Evolutionary conservation across 1,140 invertebrate genomes (phyloP), one percentile per base, ranked within the genome.

Genomic region (Aphelenchoides besseyi): DNA sequence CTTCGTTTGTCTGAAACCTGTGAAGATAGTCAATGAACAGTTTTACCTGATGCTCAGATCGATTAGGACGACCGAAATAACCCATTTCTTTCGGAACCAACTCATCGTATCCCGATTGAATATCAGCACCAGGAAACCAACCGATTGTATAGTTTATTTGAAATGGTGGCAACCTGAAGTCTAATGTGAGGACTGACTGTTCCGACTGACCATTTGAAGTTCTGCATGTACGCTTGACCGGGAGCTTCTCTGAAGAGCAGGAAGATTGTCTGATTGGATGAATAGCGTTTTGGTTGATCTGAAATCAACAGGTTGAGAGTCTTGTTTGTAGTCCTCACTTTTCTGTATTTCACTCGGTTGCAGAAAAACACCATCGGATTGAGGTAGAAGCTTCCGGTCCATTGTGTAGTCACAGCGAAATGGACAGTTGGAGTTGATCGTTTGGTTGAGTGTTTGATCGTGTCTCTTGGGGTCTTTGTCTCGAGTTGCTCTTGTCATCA

Each of bases 131-230:
- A 8, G 55, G 55, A 5, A 59, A 5, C 5, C 5, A 59, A 8
- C 55, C 55, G 18, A 59, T 59, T 8, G 55, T 59, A 23, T 8
- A 59, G 18, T 59, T 59, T 28, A 59, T 59, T 8, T 8, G 18
- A 23, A 8, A 8, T 28, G 26, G 26, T 8, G 55, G 55, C 18
- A 59, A n/a, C n/a, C n/a, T n/a, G n/a, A n/a, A n/a, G n/a, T n/a
- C n/a, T n/a, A n/a, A n/a, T n/a, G n/a, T n/a, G n/a, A n/a, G n/a
- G n/a, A n/a, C n/a, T n/a, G n/a, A n/a, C n/a, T n/a, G n/a, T n/a
- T n/a, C n/a, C n/a, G n/a, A n/a, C n/a, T n/a, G n/a, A 23, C 18
- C 55, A 48, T 48, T 48, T 48, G 41, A 48, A 48, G 12, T 48
- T 12, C 23, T 48, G 12, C 41, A 48, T 48, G 41, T 48, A 48